Evolutionary conservation across 1,140 invertebrate genomes (phyloP).

Genomic region (Cyclargus thomasi): DNA sequence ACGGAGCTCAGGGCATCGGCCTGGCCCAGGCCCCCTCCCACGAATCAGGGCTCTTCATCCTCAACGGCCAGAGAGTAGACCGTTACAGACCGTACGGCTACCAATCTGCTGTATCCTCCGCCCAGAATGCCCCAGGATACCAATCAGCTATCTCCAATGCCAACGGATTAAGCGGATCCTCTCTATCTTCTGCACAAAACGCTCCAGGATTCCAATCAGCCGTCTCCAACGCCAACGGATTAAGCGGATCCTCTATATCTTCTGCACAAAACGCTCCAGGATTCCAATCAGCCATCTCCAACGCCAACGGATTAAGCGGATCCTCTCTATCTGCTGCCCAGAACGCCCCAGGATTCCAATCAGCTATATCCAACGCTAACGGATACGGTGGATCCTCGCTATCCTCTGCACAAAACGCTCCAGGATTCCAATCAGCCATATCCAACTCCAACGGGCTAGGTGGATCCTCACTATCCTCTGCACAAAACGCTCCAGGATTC

Average conservation of each 20-base stretch:
- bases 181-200: conserved; percentile 16
- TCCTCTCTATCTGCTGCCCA: not conserved
- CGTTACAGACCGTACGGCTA: not conserved
- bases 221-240: conserved; percentile 14
- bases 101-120: not conserved
- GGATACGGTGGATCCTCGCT: conserved; percentile 21
- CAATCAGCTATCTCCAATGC: conserved; percentile 18
- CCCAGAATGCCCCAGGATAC: conserved; percentile 7
- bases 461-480: conserved; percentile 23
- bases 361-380: not conserved
- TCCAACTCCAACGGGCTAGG: too few species aligned
- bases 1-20: conserved; percentile 26
- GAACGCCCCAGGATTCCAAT: not conserved
- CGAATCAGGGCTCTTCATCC: not conserved
- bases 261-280: conserved; percentile 2
- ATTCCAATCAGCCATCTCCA: conserved; percentile 11
- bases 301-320: not conserved
- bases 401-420: conserved; percentile 31
- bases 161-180: conserved; percentile 28
- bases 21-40: conserved; percentile 21
- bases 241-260: not conserved
- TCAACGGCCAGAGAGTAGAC: conserved; percentile 10
- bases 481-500: conserved; percentile 31
- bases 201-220: conserved; percentile 10
- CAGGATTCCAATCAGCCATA: conserved; percentile 38